Evolutionary conservation across 2,113 vertebrate species (phyloP), one percentile per base, ranked within the genome.

Genomic region (Cochlearius cochlearius): DNA sequence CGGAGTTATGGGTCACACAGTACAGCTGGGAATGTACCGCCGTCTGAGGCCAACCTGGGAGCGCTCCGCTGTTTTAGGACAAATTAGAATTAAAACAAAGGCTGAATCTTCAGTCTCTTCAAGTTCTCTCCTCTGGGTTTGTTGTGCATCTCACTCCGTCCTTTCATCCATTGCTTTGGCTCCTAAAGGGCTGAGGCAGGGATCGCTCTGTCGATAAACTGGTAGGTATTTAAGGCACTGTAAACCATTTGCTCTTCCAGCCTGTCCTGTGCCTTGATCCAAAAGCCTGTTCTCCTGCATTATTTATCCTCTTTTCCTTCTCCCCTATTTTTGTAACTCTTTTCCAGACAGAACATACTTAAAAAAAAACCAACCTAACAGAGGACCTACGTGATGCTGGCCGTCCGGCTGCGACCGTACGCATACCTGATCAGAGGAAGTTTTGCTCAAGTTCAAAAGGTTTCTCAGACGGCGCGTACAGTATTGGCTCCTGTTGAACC

Each of bases 21-120:
- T 3, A 4, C 0, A 18, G 47, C 77, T 76, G 89, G 53, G 60
- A 73, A 64, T 0, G 21, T 26, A 19, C 41, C 11, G 1, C 63
- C 39, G 1, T 16, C n/a, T 1, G 38, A 84, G 68, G 81, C 74
- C 45, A 52, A 10, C 9, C 50, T 8, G 15, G 71, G 77, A 64
- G 49, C 5, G 1, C 9, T 36, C 38, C 26, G 3, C 64, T 59
- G 59, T 1, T 63, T 32, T 39, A 49, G 67, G 75, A 52, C 30
- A 78, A 71, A 88, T 16, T 9, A n/a, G 34, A 85, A 49, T 27
- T 49, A 14, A 78, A 91, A 21, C 25, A 34, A 83, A 92, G 23
- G 29, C 50, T 56, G 45, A 74, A 59, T 38, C 38, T 49, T 8
- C 5, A 36, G 12, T 10, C 38, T 59, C 38, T 78, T 43, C 85